A percentile compares a stretch with the other conserved stretches of the same genome.
Conservation (phyloP, 2,113 vertebrate genomes). For the Bubo bubo region DNA sequence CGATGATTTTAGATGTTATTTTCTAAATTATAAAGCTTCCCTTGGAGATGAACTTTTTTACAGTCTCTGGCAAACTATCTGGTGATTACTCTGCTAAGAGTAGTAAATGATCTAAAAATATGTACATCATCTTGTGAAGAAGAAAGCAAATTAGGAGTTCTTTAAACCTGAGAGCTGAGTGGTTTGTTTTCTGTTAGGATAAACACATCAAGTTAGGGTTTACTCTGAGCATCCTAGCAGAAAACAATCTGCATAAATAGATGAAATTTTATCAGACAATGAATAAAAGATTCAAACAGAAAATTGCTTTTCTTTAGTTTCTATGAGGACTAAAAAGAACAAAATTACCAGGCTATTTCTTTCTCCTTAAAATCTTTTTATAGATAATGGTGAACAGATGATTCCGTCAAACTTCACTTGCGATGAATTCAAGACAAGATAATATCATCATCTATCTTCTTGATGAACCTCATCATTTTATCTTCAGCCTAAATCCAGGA, state of each 20-base stretch:
- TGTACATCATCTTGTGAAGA: neutral
- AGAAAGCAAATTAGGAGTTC: neutral
- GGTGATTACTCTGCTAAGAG: conserved; percentile 3
- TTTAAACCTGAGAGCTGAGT: neutral
- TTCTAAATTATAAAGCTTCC: conserved; percentile 35
- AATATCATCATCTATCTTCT: conserved; percentile 60
- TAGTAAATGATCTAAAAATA: conserved; percentile 34
- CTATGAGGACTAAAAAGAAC: neutral
- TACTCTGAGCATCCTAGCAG: neutral
- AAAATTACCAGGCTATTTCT: neutral
- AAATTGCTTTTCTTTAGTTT: neutral
- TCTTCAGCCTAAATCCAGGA: conserved; percentile 15
- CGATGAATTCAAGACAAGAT: conserved; percentile 30
- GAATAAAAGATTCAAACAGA: conserved; percentile 13
- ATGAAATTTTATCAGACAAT: conserved; percentile 25
- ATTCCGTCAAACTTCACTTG: conserved; percentile 58
- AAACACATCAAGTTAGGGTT: conserved; percentile 7
- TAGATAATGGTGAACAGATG: conserved; percentile 55
- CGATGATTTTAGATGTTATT: neutral
- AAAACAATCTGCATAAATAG: conserved; percentile 30
- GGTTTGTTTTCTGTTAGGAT: neutral
- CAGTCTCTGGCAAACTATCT: neutral
- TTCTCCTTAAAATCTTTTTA: conserved; percentile 32
- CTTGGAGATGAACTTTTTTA: neutral
- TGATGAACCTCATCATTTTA: conserved; percentile 56